phyloP scores from a whole-genome alignment of 2,797 vertebrate species.

The Loris lydekkerianus region DNA sequence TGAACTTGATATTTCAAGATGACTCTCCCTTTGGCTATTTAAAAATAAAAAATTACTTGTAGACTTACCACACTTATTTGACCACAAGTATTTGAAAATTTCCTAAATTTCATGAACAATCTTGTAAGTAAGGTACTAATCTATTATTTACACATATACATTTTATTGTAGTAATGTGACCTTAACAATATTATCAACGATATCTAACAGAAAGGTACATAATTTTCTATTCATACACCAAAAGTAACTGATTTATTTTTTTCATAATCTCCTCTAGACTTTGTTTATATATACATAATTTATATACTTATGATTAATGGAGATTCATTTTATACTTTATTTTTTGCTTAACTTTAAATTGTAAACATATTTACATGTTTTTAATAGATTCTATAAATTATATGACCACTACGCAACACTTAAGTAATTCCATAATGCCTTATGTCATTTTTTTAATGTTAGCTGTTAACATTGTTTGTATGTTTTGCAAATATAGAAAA shows the following conservation, averaged over 20 bases:
- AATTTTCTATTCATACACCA: neutral
- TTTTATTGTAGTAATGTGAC: conserved; percentile 13
- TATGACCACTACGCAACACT: neutral
- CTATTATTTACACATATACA: neutral
- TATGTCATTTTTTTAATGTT: conserved; percentile 35
- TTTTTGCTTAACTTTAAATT: conserved; percentile 11
- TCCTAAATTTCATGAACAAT: conserved; percentile 47
- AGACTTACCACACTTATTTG: neutral
- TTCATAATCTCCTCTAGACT: conserved; percentile 5
- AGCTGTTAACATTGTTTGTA: neutral
- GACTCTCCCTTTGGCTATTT: neutral
- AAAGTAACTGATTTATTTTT: neutral
- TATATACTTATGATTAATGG: neutral
- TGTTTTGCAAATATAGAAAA: conserved; percentile 38
- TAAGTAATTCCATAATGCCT: neutral
- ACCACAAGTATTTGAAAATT: conserved; percentile 18
- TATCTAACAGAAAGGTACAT: neutral
- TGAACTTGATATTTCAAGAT: conserved; percentile 41
- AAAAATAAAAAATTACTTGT: neutral
- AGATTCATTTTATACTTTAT: conserved; percentile 5
- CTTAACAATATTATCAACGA: conserved; percentile 33
- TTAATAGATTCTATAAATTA: neutral
- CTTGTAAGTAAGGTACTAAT: neutral
- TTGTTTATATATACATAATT: neutral
- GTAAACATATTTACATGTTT: neutral